Evolutionary conservation across 2,888 invertebrate genomes (phyloP).

Genomic region (Spodoptera picta): DNA sequence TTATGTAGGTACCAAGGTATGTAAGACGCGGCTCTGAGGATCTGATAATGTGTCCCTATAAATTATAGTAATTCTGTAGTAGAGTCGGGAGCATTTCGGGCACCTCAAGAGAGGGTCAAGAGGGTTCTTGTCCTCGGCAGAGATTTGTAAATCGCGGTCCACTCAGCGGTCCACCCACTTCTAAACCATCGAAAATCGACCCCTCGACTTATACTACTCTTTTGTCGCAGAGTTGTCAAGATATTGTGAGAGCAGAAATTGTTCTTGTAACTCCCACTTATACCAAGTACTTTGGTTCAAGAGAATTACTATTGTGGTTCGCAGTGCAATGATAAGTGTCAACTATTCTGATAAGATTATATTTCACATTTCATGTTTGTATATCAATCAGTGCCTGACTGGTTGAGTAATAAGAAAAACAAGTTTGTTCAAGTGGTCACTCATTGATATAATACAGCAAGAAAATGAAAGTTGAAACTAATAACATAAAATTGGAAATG

Average conservation of each 20-base stretch:
- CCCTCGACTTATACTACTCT: slow-evolving; percentile 59
- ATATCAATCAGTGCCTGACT: too few relatives aligned
- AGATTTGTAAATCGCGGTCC: slow-evolving; percentile 81
- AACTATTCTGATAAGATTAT: neutral
- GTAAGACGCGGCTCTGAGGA: slow-evolving; percentile 8
- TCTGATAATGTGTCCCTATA: slow-evolving; percentile 30
- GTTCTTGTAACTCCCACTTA: slow-evolving; percentile 39
- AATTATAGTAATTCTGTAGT: slow-evolving; percentile 55
- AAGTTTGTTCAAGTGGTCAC: too few relatives aligned
- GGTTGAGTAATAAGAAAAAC: too few relatives aligned
- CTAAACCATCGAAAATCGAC: slow-evolving; percentile 64
- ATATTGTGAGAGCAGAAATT: slow-evolving; percentile 41
- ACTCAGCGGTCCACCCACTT: slow-evolving; percentile 68
- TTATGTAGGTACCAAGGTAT: neutral
- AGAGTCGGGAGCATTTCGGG: slow-evolving; percentile 54
- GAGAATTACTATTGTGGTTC: neutral
- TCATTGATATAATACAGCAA: too few relatives aligned
- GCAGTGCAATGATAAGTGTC: too few relatives aligned
- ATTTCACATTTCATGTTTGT: too few relatives aligned
- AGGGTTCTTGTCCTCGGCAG: slow-evolving; percentile 73
- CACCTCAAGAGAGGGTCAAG: slow-evolving; percentile 68
- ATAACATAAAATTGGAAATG: too few relatives aligned
- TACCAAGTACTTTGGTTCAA: neutral
- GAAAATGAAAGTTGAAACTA: too few relatives aligned
- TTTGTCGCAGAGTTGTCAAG: slow-evolving; percentile 65